Evolutionary conservation across 1,140 invertebrate genomes (phyloP).

Genomic region (Melitaea cinxia): DNA sequence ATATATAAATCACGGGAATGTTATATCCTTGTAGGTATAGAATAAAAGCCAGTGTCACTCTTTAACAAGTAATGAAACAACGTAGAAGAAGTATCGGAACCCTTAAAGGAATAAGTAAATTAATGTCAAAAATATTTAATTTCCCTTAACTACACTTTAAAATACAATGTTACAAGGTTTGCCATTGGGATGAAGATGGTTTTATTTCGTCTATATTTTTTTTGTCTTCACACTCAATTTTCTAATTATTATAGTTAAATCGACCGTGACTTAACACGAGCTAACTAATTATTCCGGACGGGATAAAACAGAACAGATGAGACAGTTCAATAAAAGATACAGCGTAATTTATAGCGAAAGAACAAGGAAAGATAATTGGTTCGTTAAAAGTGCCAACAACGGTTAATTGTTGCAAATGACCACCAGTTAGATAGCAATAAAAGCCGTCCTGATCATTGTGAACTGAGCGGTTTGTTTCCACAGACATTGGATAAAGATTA

Average conservation of each 20-base stretch:
- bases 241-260: background rate
- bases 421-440: constrained; percentile 59
- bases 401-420: constrained; percentile 73
- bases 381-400: constrained; percentile 60
- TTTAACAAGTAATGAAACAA: too few relatives aligned
- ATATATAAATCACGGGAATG: too few relatives aligned
- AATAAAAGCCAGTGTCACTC: too few relatives aligned
- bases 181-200: too few relatives aligned
- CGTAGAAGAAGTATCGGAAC: too few relatives aligned
- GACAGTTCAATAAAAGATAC: constrained; percentile 32
- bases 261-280: background rate
- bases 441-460: constrained; percentile 42
- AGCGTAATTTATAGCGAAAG: constrained; percentile 22
- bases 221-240: background rate
- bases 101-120: too few relatives aligned
- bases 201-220: background rate
- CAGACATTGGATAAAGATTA: constrained; percentile 4
- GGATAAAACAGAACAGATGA: constrained; percentile 16
- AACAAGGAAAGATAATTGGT: constrained; percentile 59
- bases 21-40: too few relatives aligned
- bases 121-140: too few relatives aligned
- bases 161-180: too few relatives aligned
- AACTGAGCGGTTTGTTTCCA: constrained; percentile 26
- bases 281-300: constrained; percentile 11
- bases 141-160: too few relatives aligned